phyloP scores from a whole-genome alignment of 1,140 invertebrate genomes.

The Ceratina calcarata region DNA sequence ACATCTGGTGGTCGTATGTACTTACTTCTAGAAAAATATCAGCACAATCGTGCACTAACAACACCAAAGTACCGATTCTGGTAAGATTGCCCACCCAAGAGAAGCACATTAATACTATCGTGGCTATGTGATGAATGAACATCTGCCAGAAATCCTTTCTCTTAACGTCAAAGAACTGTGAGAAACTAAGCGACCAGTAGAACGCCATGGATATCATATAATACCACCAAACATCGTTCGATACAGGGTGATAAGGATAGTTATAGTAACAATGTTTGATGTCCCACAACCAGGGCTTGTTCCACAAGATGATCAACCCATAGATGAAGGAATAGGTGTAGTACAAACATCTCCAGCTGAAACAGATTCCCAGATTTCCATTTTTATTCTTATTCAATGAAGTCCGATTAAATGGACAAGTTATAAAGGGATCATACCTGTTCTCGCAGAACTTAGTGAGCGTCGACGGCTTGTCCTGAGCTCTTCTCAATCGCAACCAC shows the following conservation, averaged over 20 bases:
- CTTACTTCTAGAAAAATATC: conserved; percentile 96
- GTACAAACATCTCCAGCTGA: conserved; percentile 92
- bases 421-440: conserved; percentile 76
- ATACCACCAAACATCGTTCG: conserved; percentile 94
- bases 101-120: conserved; percentile 92
- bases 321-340: conserved; percentile 92
- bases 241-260: conserved; percentile 86
- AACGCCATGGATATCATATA: conserved; percentile 97
- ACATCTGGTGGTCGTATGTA: neutral
- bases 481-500: conserved; percentile 91
- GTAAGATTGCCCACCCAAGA: conserved; percentile 97
- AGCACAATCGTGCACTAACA: conserved; percentile 95
- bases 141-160: conserved; percentile 99
- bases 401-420: neutral
- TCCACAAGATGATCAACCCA: conserved; percentile 92
- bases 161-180: conserved; percentile 96
- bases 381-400: neutral
- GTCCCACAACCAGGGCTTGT: conserved; percentile 97
- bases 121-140: conserved; percentile 97
- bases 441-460: conserved; percentile 96
- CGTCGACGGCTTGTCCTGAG: conserved; percentile 92
- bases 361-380: conserved; percentile 58
- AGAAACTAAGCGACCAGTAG: conserved; percentile 96
- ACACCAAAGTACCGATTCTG: conserved; percentile 93
- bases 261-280: conserved; percentile 95